These are phyloP conservation scores for Drosophila macrospina DNA, from an alignment of 2,888 invertebrate species.

Conservation along the genomic window DNA sequence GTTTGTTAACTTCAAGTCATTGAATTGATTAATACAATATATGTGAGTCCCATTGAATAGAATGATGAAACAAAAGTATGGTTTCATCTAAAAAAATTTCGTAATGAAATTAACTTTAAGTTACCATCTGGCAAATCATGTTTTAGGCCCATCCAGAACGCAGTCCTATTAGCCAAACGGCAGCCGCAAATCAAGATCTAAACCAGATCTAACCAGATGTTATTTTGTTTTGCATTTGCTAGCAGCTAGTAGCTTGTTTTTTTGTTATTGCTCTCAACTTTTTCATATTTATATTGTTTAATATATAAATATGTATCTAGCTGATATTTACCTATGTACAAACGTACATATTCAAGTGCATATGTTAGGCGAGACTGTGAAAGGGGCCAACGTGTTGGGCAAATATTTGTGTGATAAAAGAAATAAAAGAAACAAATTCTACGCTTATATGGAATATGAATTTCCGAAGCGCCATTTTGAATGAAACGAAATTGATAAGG, in stretches of 20 bases:
- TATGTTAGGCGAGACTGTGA: constrained; percentile 10
- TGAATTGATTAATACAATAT: constrained; percentile 2
- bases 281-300: constrained; percentile 24
- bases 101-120: constrained; percentile 1
- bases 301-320: constrained; percentile 17
- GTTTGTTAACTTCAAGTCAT: not conserved
- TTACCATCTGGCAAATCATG: not conserved
- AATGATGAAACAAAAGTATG: not conserved
- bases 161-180: constrained; percentile 19
- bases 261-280: constrained; percentile 36
- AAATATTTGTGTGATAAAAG: constrained; percentile 42
- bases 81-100: not conserved
- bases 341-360: not conserved
- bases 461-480: constrained; percentile 15
- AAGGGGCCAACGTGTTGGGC: constrained; percentile 23
- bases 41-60: constrained; percentile 3
- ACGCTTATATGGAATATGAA: constrained; percentile 14
- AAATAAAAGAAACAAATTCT: constrained; percentile 33
- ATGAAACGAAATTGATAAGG: constrained; percentile 27
- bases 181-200: constrained; percentile 27
- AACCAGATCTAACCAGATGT: constrained; percentile 38
- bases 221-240: constrained; percentile 12
- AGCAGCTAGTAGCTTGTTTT: constrained; percentile 25
- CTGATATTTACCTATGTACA: not conserved
- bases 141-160: not conserved